phyloP scores from a whole-genome alignment of 2,113 vertebrate species.

The Taurulus bubalis region DNA sequence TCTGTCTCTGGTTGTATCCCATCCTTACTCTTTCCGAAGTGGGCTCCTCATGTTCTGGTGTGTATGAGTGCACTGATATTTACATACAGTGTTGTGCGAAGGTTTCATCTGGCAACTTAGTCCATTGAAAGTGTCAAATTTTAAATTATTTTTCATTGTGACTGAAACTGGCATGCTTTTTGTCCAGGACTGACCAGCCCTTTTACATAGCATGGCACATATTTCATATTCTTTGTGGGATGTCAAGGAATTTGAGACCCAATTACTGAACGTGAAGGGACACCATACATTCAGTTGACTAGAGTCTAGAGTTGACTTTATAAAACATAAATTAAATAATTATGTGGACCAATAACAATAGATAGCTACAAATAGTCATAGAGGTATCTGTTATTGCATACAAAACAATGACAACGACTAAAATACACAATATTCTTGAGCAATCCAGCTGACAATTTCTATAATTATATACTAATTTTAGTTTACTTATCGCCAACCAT shows the following conservation, averaged over 20 bases:
- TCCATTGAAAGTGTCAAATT: background rate
- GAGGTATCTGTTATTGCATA: background rate
- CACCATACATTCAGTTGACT: too few species aligned
- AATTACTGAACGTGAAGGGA: slow-evolving; percentile 1
- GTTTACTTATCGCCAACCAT: background rate
- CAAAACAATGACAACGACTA: background rate
- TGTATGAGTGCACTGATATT: background rate
- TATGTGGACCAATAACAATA: background rate
- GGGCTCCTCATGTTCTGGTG: background rate
- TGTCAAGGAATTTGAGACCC: background rate
- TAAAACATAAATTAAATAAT: background rate
- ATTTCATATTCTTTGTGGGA: background rate
- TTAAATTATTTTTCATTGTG: background rate
- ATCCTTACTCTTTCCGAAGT: slow-evolving; percentile 15
- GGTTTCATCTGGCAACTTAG: background rate
- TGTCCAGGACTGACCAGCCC: background rate
- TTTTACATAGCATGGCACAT: slow-evolving; percentile 10
- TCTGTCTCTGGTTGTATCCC: slow-evolving; percentile 1
- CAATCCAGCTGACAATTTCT: background rate
- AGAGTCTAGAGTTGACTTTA: too few species aligned
- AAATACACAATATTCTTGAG: background rate
- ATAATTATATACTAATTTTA: background rate
- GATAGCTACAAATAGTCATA: background rate
- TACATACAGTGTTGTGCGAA: slow-evolving; percentile 4
- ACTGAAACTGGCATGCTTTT: background rate